phyloP scores from a whole-genome alignment of 1,140 invertebrate species.

The Lysiphlebus fabarum region DNA sequence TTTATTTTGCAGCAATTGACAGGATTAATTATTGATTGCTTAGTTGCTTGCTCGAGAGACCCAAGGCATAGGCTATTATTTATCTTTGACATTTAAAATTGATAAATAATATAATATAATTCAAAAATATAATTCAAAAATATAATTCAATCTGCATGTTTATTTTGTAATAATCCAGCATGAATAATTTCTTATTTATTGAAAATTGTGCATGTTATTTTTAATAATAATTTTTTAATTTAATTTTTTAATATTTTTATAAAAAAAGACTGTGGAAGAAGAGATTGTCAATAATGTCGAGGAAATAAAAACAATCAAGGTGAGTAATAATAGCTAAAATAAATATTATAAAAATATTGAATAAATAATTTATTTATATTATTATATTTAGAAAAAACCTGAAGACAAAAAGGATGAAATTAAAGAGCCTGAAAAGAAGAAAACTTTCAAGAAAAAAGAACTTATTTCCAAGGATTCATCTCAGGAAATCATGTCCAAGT shows the following conservation, averaged over 20 bases:
- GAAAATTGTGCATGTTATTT: neutral
- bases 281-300: conserved; percentile 54
- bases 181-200: neutral
- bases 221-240: conserved; percentile 11
- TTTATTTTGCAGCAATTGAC: conserved; percentile 18
- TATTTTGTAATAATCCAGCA: neutral
- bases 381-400: conserved; percentile 40
- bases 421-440: conserved; percentile 43
- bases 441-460: conserved; percentile 38
- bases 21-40: conserved; percentile 11
- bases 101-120: no score
- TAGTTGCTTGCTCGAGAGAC: conserved; percentile 18
- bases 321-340: conserved; percentile 26
- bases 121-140: no score
- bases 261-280: conserved; percentile 48
- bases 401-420: conserved; percentile 43
- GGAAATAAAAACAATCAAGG: conserved; percentile 45
- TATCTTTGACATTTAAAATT: no score
- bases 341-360: conserved; percentile 9
- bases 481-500: conserved; percentile 38
- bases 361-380: conserved; percentile 12
- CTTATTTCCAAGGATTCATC: conserved; percentile 40
- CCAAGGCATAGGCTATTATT: conserved; percentile 3
- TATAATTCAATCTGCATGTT: neutral
- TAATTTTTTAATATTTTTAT: conserved; percentile 20